phyloP scores from a whole-genome alignment of 1,140 invertebrate genomes.

The Drosophila pseudoobscura region DNA sequence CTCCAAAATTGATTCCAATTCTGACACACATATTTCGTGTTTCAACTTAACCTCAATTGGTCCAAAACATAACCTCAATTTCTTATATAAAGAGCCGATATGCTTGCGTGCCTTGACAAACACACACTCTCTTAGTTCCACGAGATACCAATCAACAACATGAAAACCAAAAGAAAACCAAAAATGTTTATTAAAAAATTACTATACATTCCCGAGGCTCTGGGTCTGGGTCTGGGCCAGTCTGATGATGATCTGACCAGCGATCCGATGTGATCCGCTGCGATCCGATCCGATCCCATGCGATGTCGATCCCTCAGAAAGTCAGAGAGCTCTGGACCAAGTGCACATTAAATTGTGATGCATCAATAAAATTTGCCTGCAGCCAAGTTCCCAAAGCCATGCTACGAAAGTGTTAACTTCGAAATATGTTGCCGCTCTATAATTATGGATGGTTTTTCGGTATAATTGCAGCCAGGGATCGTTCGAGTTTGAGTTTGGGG shows the following conservation, averaged over 20 bases:
- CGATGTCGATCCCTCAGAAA: slow-evolving; percentile 25
- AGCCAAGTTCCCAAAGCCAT: slow-evolving; percentile 78
- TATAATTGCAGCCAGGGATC: slow-evolving; percentile 67
- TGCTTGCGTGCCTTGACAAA: slow-evolving; percentile 73
- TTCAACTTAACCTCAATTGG: slow-evolving; percentile 54
- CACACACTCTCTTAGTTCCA: slow-evolving; percentile 23
- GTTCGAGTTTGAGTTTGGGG: slow-evolving; percentile 3
- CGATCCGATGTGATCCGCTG: slow-evolving; percentile 35
- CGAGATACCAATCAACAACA: slow-evolving; percentile 74
- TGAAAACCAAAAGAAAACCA: slow-evolving; percentile 56
- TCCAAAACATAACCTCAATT: slow-evolving; percentile 44
- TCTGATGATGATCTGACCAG: slow-evolving; percentile 59
- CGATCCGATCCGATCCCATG: slow-evolving; percentile 11
- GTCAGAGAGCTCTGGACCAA: slow-evolving; percentile 40
- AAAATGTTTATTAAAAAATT: slow-evolving; percentile 80
- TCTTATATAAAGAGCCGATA: slow-evolving; percentile 8
- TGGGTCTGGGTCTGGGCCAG: neutral
- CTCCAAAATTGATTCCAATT: neutral
- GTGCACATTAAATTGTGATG: slow-evolving; percentile 82
- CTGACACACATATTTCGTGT: slow-evolving; percentile 51
- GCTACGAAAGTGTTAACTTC: slow-evolving; percentile 83
- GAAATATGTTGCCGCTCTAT: slow-evolving; percentile 82
- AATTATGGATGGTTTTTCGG: slow-evolving; percentile 82
- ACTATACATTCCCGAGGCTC: slow-evolving; percentile 46
- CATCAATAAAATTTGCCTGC: slow-evolving; percentile 82